phyloP scores from a whole-genome alignment of 2,113 vertebrate genomes.

The Cyanoliseus patagonus region DNA sequence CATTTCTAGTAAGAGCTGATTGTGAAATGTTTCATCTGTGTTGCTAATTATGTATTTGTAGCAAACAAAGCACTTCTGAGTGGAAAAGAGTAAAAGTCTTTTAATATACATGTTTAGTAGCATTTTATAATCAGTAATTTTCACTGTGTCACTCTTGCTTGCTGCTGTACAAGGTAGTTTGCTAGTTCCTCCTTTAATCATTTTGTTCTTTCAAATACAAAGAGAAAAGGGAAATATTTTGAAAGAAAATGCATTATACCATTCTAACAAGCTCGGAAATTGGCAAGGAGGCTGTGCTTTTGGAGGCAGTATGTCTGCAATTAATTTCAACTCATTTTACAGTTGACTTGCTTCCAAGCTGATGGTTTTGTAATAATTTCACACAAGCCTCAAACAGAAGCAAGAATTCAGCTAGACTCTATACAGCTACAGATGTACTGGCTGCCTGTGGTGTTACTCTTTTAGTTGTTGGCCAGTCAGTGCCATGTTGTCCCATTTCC shows the following conservation, averaged over 20 bases:
- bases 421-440: background rate
- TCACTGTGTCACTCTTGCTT: background rate
- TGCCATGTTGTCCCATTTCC: background rate
- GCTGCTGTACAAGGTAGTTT: background rate
- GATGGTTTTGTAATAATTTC: background rate
- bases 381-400: background rate
- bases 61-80: background rate
- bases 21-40: background rate
- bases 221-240: background rate
- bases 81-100: background rate
- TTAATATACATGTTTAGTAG: background rate
- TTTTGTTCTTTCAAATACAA: background rate
- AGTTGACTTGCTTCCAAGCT: background rate
- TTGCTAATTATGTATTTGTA: background rate
- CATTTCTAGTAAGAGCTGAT: background rate
- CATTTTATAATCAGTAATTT: background rate
- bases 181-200: background rate
- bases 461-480: background rate
- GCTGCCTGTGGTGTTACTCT: background rate
- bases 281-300: background rate
- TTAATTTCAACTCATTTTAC: conserved; percentile 15
- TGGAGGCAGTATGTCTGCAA: background rate
- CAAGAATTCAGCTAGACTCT: background rate
- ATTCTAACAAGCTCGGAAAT: background rate
- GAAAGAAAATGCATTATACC: background rate